These are phyloP conservation scores for Bagarius yarrelli DNA, from an alignment of 2,113 vertebrate species.

Conservation along the genomic window DNA sequence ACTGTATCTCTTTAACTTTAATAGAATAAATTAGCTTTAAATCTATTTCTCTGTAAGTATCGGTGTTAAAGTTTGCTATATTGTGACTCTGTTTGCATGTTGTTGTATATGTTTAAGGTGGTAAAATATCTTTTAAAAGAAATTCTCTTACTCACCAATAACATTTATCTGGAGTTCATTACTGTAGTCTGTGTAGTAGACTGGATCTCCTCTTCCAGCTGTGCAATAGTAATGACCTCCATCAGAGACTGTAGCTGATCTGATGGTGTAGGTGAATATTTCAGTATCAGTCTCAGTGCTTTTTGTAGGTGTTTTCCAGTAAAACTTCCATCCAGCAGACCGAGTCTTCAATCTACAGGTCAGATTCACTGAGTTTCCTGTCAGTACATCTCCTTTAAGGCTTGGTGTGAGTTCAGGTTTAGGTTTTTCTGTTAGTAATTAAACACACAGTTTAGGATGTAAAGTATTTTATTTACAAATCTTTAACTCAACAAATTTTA, in stretches of 20 bases:
- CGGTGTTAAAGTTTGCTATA: no score
- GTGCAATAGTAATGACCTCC: constrained; percentile 33
- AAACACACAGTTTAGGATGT: background rate
- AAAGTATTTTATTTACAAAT: background rate
- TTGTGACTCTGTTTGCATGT: no score
- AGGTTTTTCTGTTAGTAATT: background rate
- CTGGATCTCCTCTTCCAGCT: constrained; percentile 36
- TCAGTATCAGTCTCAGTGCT: background rate
- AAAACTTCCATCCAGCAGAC: background rate
- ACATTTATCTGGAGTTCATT: background rate
- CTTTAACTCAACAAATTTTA: background rate
- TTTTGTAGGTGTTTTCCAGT: background rate
- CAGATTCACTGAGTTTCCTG: background rate
- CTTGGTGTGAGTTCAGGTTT: background rate
- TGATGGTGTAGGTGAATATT: background rate
- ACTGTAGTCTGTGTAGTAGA: constrained; percentile 34
- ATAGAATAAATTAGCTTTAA: no score
- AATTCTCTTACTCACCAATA: constrained; percentile 13
- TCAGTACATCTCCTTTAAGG: background rate
- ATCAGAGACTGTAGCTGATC: constrained; percentile 16
- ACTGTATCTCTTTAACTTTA: no score
- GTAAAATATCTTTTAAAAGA: no score
- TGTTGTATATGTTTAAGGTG: no score
- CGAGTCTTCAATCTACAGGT: background rate
- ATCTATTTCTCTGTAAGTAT: no score